Evolutionary conservation across 2,888 invertebrate species (phyloP).

Genomic region (Caenorhabditis sinica): DNA sequence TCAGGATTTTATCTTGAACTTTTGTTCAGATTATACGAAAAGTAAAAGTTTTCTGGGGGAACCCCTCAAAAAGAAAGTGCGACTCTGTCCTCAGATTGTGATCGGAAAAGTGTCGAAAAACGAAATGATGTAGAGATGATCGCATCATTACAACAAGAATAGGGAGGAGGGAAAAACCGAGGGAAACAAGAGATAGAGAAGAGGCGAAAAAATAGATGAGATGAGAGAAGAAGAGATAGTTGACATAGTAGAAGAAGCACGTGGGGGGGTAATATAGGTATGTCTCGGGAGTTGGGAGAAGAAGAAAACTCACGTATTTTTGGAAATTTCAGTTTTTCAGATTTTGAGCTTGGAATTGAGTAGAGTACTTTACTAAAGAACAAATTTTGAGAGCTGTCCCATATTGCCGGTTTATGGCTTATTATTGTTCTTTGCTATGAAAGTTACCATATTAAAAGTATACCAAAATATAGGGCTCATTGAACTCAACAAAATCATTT

Average conservation of each 20-base stretch:
- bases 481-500: too few relatives aligned
- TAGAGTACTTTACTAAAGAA: too few relatives aligned
- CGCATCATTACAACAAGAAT: slow-evolving; percentile 22
- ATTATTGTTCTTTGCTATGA: too few relatives aligned
- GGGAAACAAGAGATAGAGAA: slow-evolving; percentile 23
- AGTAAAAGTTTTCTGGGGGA: background rate
- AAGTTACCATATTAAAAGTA: too few relatives aligned
- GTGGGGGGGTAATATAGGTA: background rate
- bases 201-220: slow-evolving; percentile 10
- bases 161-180: too few relatives aligned
- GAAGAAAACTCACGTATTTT: slow-evolving; percentile 13
- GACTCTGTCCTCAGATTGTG: slow-evolving; percentile 4
- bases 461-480: too few relatives aligned
- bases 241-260: slow-evolving; percentile 1
- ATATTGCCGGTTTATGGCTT: too few relatives aligned
- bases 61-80: slow-evolving; percentile 17
- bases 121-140: slow-evolving; percentile 14
- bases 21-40: background rate
- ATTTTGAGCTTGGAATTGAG: too few relatives aligned
- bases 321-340: too few relatives aligned
- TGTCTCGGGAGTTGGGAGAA: too few relatives aligned
- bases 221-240: slow-evolving; percentile 14
- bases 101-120: slow-evolving; percentile 23
- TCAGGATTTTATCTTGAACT: background rate
- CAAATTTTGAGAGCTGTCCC: too few relatives aligned